phyloP scores from a whole-genome alignment of 1,140 invertebrate genomes.

The Lethocerus indicus region DNA sequence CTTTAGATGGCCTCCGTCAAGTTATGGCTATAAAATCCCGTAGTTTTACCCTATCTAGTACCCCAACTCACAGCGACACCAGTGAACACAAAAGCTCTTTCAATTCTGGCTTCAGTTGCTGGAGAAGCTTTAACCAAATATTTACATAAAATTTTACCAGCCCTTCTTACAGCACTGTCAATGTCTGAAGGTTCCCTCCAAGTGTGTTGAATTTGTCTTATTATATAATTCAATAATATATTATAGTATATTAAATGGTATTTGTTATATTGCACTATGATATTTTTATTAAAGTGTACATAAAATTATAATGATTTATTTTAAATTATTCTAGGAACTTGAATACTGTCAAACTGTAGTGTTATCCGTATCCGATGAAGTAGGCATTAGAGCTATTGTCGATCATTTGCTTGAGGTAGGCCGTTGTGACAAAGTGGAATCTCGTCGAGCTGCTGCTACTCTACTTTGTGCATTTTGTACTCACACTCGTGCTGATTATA shows the following conservation, averaged over 20 bases:
- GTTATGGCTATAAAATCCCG: conserved; percentile 93
- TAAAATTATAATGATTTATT: no score
- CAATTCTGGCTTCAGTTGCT: conserved; percentile 80
- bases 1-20: conserved; percentile 85
- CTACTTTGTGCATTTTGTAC: conserved; percentile 79
- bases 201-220: conserved; percentile 26
- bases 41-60: conserved; percentile 87
- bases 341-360: conserved; percentile 88
- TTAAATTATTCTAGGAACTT: conserved; percentile 38
- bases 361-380: conserved; percentile 73
- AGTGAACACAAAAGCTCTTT: conserved; percentile 84
- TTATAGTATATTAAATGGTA: background rate
- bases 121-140: conserved; percentile 85
- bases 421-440: conserved; percentile 36
- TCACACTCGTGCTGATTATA: conserved; percentile 71
- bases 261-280: background rate
- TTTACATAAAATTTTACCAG: conserved; percentile 77
- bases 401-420: conserved; percentile 76
- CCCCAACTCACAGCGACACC: conserved; percentile 78
- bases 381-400: conserved; percentile 72
- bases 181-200: conserved; percentile 44
- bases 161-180: conserved; percentile 63
- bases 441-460: conserved; percentile 61
- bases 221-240: background rate
- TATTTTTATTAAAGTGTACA: no score